Evolutionary conservation across 1,140 invertebrate genomes (phyloP), one percentile per base, ranked within the genome.

Genomic region (Sminthurinus signatus): DNA sequence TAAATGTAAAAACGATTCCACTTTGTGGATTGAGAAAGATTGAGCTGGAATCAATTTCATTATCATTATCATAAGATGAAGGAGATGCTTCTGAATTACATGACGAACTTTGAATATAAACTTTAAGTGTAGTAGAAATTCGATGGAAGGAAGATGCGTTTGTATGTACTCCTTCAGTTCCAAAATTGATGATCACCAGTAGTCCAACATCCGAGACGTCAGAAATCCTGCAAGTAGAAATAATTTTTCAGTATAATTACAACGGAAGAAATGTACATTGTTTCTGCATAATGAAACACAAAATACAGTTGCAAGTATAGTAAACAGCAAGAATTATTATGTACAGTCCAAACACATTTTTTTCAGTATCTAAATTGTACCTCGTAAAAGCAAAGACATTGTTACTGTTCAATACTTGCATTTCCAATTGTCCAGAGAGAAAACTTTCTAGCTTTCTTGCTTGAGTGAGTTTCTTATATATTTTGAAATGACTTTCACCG

Each of bases 381-480:
- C 58, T 50, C 3, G 58, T 50, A 28, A 62, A 62, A n/a, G 48
- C 32, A 25, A 62, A 54, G 1, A 62, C 39, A 15, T 62, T 54
- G 10, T 39, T 17, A 25, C 21, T 54, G 21, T n/a, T n/a, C n/a
- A 62, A 17, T 28, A 32, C 39, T 19, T n/a, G 23, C 15, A 62
- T 21, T 54, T 62, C 50, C 2, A 62, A 19, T 28, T 62, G 17
- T 3, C 60, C 60, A n/a, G n/a, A 21, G 12, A 28, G 25, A 14
- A 23, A 52, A 19, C 3, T 5, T 14, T 42, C 21, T 10, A 12
- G 5, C 23, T 51, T 58, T 27, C 61, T 25, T 3, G 56, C 3
- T 12, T 77, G 70, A 2, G 80, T 62, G 14, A 84, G 73, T 46
- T 77, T 73, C 31, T 73, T 73, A 60, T 74, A 75, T 4, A 69